Evolutionary conservation across 2,113 vertebrate species (phyloP).

Genomic region (Vireo altiloquus): DNA sequence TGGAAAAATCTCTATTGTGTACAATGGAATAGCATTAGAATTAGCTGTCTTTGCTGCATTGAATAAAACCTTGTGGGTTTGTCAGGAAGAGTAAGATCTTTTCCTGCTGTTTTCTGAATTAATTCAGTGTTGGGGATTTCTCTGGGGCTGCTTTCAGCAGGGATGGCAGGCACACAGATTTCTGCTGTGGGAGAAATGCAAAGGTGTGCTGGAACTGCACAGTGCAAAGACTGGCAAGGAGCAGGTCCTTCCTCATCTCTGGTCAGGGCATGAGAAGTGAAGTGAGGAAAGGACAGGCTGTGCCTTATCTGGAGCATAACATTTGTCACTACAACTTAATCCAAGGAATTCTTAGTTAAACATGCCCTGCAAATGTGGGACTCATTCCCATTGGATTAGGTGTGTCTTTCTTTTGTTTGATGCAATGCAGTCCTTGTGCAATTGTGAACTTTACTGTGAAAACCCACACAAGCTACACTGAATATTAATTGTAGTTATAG

Average conservation of each 20-base stretch:
- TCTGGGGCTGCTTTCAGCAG: background rate
- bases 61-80: background rate
- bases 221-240: background rate
- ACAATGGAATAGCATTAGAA: background rate
- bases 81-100: background rate
- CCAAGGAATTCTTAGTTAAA: background rate
- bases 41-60: background rate
- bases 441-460: background rate
- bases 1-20: background rate
- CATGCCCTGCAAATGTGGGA: background rate
- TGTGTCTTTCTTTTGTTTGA: background rate
- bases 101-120: background rate
- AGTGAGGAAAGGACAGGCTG: background rate
- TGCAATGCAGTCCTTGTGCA: background rate
- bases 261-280: background rate
- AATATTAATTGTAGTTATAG: background rate
- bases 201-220: background rate
- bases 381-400: background rate
- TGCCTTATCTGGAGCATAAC: background rate
- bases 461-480: background rate
- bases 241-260: background rate
- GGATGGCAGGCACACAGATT: background rate
- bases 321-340: background rate
- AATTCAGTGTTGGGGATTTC: background rate
- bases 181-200: background rate